Conservation (phyloP, 2,888 invertebrate genomes). For the Lacanobia wlatinum region DNA sequence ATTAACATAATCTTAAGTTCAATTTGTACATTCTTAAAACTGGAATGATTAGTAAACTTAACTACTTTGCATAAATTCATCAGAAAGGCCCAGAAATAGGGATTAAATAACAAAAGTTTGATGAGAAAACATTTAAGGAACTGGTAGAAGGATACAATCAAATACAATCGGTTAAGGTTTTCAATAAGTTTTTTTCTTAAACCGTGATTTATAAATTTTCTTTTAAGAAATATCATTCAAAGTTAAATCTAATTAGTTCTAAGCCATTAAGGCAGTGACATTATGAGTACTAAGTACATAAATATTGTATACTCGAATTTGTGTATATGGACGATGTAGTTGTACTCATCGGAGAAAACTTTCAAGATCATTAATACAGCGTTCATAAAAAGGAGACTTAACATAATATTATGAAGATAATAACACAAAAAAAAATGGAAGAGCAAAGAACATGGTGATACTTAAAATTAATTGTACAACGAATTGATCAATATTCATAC, state of each 20-base stretch:
- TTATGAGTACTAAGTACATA: background rate
- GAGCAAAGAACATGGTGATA: slow-evolving; percentile 21
- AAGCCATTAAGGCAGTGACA: background rate
- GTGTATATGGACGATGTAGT: slow-evolving; percentile 8
- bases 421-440: background rate
- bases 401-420: background rate
- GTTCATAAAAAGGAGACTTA: background rate
- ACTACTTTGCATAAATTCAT: slow-evolving; percentile 51
- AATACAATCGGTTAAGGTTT: background rate
- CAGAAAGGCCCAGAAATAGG: slow-evolving; percentile 33
- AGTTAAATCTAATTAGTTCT: no score
- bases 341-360: slow-evolving; percentile 2
- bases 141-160: slow-evolving; percentile 14
- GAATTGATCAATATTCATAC: slow-evolving; percentile 35
- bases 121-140: slow-evolving; percentile 20
- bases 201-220: background rate
- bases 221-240: background rate
- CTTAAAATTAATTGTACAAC: slow-evolving; percentile 49
- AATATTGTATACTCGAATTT: background rate
- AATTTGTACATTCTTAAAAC: slow-evolving; percentile 13
- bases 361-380: background rate
- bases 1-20: background rate
- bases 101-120: background rate
- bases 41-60: slow-evolving; percentile 26
- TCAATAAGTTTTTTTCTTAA: background rate